These are phyloP conservation scores for Strigamia crassipes DNA, from an alignment of 2,888 invertebrate species.

Conservation along the genomic window DNA sequence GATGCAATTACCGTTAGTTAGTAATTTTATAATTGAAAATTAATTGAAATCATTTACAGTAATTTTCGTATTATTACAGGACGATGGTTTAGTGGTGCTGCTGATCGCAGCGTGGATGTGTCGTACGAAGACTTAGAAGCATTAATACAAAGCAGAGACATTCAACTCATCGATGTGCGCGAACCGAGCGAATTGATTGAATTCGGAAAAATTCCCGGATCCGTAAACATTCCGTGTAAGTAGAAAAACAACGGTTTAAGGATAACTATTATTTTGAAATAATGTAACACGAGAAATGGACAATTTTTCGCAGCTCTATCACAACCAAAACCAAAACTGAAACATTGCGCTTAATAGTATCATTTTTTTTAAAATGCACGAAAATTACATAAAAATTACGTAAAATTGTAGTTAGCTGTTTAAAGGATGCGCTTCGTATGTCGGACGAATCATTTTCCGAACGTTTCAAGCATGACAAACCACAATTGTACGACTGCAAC, in stretches of 20 bases:
- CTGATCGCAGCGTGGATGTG: conserved; percentile 33
- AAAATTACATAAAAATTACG: neutral
- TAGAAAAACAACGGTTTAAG: neutral
- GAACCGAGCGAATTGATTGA: conserved; percentile 55
- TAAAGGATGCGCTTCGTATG: conserved; percentile 53
- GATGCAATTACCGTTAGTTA: neutral
- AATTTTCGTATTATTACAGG: neutral
- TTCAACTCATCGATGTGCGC: conserved; percentile 56
- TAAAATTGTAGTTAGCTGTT: conserved; percentile 53
- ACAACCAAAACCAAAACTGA: neutral
- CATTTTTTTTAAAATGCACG: neutral
- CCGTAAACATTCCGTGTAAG: conserved; percentile 57
- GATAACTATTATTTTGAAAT: too few relatives aligned
- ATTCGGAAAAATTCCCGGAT: conserved; percentile 55
- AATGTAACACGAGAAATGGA: too few relatives aligned
- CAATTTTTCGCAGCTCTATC: neutral
- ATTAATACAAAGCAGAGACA: conserved; percentile 46
- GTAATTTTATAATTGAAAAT: neutral
- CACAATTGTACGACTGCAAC: conserved; percentile 49
- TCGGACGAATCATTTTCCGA: conserved; percentile 50
- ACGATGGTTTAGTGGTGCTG: conserved; percentile 3
- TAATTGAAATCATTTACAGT: neutral
- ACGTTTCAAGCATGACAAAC: conserved; percentile 49
- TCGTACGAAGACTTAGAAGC: conserved; percentile 47
- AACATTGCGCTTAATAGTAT: too few relatives aligned